Evolutionary conservation across 2,113 vertebrate genomes (phyloP).

Genomic region (Antennarius striatus): DNA sequence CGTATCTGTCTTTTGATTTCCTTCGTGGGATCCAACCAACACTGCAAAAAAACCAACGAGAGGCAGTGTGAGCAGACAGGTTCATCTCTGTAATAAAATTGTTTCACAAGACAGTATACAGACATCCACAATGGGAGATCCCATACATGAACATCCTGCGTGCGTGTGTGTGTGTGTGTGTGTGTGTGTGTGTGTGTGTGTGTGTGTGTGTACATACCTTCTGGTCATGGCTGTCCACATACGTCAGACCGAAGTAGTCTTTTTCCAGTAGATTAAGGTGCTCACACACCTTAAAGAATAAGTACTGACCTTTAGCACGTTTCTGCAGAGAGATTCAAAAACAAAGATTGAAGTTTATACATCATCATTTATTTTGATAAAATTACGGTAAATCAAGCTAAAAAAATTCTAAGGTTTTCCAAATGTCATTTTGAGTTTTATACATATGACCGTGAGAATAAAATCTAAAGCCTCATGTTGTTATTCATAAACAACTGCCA

Average conservation of each 20-base stretch:
- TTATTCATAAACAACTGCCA: not conserved
- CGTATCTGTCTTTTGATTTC: slow-evolving; percentile 82
- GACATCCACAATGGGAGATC: not conserved
- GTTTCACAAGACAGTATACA: slow-evolving; percentile 7
- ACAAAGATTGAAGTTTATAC: not conserved
- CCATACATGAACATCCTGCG: not conserved
- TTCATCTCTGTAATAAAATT: not conserved
- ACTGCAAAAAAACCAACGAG: slow-evolving; percentile 52
- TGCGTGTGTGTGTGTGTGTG: too few species aligned
- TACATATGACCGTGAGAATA: too few species aligned
- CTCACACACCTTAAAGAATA: slow-evolving; percentile 76
- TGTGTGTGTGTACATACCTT: slow-evolving; percentile 38
- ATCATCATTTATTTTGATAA: not conserved
- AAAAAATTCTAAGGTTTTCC: too few species aligned
- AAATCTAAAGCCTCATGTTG: too few species aligned
- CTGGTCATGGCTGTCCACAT: slow-evolving; percentile 67
- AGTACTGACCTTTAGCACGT: slow-evolving; percentile 71
- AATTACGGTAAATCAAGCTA: too few species aligned
- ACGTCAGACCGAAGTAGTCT: slow-evolving; percentile 74
- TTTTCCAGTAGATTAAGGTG: slow-evolving; percentile 76
- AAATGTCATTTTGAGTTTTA: too few species aligned
- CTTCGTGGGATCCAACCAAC: slow-evolving; percentile 81
- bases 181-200: not conserved
- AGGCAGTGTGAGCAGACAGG: not conserved
- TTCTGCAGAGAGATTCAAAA: slow-evolving; percentile 55